Evolutionary conservation across 2,113 vertebrate species (phyloP).

Genomic region (Tachycineta bicolor): DNA sequence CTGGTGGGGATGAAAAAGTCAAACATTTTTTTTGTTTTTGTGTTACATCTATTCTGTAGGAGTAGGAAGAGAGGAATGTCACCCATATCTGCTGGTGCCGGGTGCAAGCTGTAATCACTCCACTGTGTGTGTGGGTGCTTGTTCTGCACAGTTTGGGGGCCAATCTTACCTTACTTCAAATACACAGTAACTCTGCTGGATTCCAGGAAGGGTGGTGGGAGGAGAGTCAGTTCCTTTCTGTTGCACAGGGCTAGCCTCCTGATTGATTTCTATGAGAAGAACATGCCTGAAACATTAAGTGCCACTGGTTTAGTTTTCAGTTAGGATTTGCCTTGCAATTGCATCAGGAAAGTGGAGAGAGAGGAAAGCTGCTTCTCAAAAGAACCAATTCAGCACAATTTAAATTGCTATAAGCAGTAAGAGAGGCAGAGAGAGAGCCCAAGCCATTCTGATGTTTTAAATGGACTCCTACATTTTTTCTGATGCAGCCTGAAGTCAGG

Average conservation of each 20-base stretch:
- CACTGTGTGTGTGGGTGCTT: not conserved
- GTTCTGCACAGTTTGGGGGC: not conserved
- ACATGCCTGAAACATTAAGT: not conserved
- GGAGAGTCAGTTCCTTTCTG: not conserved
- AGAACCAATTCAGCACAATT: not conserved
- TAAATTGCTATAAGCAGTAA: not conserved
- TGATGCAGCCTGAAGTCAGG: not conserved
- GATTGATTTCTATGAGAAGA: not conserved
- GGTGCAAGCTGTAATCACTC: not conserved
- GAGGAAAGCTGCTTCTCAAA: not conserved
- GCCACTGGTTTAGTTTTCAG: not conserved
- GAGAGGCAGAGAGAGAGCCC: not conserved
- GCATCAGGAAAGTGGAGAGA: not conserved
- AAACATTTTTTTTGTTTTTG: not conserved
- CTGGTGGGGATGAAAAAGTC: not conserved
- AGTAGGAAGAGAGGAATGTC: conserved; percentile 32
- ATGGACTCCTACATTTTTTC: not conserved
- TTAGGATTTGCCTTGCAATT: not conserved
- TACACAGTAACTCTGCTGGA: not conserved
- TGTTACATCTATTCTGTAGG: not conserved
- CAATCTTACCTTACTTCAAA: not conserved
- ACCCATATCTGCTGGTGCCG: not conserved
- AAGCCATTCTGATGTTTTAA: not conserved
- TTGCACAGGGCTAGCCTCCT: not conserved
- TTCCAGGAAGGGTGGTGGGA: not conserved